These are phyloP conservation scores for Cuniculus paca DNA, from an alignment of 2,797 vertebrate genomes.

Conservation along the genomic window DNA sequence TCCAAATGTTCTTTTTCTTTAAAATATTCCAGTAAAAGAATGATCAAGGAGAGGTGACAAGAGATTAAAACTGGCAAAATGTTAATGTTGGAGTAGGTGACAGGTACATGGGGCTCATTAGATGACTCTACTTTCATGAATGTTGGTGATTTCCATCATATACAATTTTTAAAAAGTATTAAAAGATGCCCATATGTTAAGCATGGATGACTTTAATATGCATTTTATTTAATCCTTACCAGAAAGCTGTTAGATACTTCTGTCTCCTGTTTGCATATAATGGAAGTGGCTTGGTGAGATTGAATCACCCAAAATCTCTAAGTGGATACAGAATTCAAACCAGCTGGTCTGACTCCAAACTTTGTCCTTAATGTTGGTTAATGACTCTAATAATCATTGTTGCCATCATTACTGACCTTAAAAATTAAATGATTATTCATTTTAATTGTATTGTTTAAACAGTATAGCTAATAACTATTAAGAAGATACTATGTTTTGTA, in stretches of 20 bases:
- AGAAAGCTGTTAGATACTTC: not conserved
- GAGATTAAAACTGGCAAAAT: not conserved
- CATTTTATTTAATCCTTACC: not conserved
- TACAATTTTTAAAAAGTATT: not conserved
- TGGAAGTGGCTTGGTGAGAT: not conserved
- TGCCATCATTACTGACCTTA: not conserved
- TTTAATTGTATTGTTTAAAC: not conserved
- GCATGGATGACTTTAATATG: not conserved
- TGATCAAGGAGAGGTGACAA: not conserved
- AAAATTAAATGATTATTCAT: not conserved
- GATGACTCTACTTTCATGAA: not conserved
- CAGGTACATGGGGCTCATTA: not conserved
- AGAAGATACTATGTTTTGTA: not conserved
- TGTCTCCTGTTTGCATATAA: not conserved
- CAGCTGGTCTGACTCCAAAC: not conserved
- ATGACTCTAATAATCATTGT: not conserved
- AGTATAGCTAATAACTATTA: not conserved
- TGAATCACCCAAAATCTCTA: not conserved
- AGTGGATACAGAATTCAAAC: not conserved
- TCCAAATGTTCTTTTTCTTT: not conserved
- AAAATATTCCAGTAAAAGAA: not conserved
- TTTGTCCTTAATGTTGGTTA: not conserved
- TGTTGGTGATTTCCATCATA: not conserved
- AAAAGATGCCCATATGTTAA: not conserved
- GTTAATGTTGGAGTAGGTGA: not conserved